Evolutionary conservation across 2,888 invertebrate genomes (phyloP).

Genomic region (Gerosis bhagava): DNA sequence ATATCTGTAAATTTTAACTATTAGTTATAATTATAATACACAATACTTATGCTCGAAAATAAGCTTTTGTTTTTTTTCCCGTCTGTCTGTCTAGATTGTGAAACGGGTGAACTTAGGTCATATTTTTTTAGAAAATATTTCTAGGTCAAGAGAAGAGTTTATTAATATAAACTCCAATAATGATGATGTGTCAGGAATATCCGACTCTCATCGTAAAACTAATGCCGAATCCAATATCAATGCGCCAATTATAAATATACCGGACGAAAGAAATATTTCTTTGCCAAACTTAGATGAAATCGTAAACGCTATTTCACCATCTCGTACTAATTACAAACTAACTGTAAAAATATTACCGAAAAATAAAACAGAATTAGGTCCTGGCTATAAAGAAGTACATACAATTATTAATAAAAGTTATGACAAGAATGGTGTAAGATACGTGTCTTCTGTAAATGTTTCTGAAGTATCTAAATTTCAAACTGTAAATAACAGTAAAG

Average conservation of each 20-base stretch:
- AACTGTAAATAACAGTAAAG: constrained; percentile 42
- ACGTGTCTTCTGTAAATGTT: constrained; percentile 61
- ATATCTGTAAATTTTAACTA: too few species aligned
- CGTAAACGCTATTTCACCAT: constrained; percentile 41
- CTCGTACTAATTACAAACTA: constrained; percentile 53
- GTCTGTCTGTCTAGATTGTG: too few species aligned
- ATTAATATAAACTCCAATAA: constrained; percentile 15
- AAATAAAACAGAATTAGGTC: constrained; percentile 44
- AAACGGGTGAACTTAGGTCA: too few species aligned
- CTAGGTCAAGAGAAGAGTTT: constrained; percentile 40
- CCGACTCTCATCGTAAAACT: not conserved
- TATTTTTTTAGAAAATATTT: constrained; percentile 55
- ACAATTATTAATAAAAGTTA: constrained; percentile 68
- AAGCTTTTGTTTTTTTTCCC: too few species aligned
- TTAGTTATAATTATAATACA: too few species aligned
- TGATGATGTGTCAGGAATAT: constrained; percentile 4
- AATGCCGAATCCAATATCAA: constrained; percentile 2
- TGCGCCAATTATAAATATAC: constrained; percentile 15
- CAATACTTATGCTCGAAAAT: too few species aligned
- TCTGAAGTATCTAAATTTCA: constrained; percentile 66
- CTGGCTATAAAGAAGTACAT: constrained; percentile 65
- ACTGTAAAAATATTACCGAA: constrained; percentile 66
- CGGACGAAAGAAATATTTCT: constrained; percentile 26
- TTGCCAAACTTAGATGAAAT: constrained; percentile 41
- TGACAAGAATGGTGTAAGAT: constrained; percentile 58